Percentiles rank a stretch among this genome's conserved stretches.
Conservation (phyloP, 2,888 invertebrate species). For the Ochlodes sylvanus region DNA sequence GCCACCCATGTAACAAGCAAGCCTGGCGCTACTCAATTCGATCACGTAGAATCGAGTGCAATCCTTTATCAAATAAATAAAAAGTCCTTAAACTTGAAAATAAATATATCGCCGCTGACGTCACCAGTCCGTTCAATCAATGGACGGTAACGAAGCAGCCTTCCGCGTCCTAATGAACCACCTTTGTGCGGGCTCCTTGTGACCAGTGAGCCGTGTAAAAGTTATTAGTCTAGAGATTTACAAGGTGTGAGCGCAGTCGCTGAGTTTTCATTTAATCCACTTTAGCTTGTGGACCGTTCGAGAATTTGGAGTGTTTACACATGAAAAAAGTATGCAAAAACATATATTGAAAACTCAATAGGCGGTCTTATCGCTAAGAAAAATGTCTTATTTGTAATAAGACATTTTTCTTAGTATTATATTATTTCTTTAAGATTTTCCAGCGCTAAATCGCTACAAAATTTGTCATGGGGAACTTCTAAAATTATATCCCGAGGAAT, state of each 20-base stretch:
- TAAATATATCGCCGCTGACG: neutral
- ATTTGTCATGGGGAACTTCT: no score
- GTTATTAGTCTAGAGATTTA: constrained; percentile 16
- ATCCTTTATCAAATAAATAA: neutral
- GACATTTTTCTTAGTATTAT: no score
- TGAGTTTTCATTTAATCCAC: constrained; percentile 4
- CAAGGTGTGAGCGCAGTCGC: neutral
- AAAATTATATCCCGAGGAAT: neutral
- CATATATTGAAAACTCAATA: no score
- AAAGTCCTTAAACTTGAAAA: neutral
- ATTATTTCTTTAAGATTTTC: no score
- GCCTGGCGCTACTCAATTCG: no score
- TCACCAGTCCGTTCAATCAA: constrained; percentile 36
- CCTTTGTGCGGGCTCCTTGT: constrained; percentile 30
- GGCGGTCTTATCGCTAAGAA: no score
- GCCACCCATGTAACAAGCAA: no score
- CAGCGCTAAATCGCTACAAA: no score
- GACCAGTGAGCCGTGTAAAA: constrained; percentile 8
- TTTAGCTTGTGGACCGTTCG: neutral
- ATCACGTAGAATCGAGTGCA: no score
- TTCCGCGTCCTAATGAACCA: constrained; percentile 39
- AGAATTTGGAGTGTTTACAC: neutral
- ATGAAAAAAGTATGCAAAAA: no score
- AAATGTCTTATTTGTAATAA: no score
- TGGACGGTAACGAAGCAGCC: constrained; percentile 38